Evolutionary conservation across 2,113 vertebrate species (phyloP).

Genomic region (Thryonomys swinderianus): DNA sequence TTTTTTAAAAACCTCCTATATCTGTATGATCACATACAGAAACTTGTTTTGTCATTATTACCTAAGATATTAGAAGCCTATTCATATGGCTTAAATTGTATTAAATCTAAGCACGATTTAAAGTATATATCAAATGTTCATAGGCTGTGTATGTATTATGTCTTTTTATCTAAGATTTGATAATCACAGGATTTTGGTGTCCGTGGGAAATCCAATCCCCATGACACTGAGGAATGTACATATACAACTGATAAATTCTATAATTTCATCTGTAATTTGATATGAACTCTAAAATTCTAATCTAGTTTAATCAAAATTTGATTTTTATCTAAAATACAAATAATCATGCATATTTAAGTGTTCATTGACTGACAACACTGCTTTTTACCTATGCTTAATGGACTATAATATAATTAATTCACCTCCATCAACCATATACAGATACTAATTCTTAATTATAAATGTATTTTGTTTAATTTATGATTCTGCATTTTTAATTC

Average conservation of each 20-base stretch:
- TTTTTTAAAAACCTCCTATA: not conserved
- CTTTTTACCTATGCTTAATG: not conserved
- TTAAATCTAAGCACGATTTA: not conserved
- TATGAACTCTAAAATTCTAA: not conserved
- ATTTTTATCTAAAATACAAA: not conserved
- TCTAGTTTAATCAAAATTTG: not conserved
- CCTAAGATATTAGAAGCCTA: not conserved
- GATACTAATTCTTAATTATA: not conserved
- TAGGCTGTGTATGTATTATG: not conserved
- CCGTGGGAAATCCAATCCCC: not conserved
- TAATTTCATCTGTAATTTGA: not conserved
- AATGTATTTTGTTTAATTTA: not conserved
- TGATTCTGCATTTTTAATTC: not conserved
- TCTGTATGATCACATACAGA: not conserved
- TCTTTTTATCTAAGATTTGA: not conserved
- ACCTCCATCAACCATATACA: not conserved
- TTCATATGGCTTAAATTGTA: not conserved
- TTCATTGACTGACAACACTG: not conserved
- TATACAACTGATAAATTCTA: not conserved
- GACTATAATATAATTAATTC: not conserved
- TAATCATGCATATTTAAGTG: not conserved
- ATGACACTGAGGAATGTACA: not conserved
- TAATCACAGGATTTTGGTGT: not conserved
- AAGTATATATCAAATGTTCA: not conserved
- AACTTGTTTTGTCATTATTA: not conserved